These are phyloP conservation scores for Diplazon laetatorius DNA, from an alignment of 2,888 invertebrate species.

Conservation along the genomic window DNA sequence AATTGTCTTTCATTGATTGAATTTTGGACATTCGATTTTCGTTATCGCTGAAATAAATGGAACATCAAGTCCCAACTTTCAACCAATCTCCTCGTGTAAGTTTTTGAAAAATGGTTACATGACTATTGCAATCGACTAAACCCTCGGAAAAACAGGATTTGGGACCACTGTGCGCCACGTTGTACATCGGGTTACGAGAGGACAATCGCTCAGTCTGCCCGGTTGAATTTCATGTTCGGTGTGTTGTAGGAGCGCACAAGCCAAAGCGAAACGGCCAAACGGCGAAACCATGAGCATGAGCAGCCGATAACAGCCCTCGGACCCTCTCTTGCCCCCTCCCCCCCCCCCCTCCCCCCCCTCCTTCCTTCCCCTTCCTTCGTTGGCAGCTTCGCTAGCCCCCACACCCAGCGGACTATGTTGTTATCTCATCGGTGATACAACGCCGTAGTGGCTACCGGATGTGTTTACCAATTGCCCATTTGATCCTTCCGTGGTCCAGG, in stretches of 20 bases:
- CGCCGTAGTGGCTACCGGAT: not conserved
- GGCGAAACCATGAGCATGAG: constrained; percentile 31
- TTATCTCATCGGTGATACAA: constrained; percentile 22
- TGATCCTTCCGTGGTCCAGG: not conserved
- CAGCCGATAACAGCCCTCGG: constrained; percentile 25
- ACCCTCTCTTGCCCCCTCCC: too few species aligned
- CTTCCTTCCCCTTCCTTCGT: not conserved
- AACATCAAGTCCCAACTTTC: too few species aligned
- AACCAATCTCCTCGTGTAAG: too few species aligned
- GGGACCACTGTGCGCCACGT: constrained; percentile 33
- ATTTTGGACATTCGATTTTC: too few species aligned
- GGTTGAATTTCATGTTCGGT: constrained; percentile 54
- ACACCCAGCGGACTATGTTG: not conserved
- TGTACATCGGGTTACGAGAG: constrained; percentile 45
- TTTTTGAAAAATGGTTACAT: too few species aligned
- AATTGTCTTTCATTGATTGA: too few species aligned
- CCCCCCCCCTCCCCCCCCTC: too few species aligned
- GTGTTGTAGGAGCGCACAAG: constrained; percentile 17
- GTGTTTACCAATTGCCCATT: constrained; percentile 13
- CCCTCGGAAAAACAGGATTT: too few species aligned
- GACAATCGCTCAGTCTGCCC: constrained; percentile 54
- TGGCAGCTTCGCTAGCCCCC: not conserved
- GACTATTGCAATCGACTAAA: too few species aligned
- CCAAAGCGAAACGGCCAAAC: constrained; percentile 3
- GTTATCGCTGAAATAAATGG: too few species aligned